Base-by-base conservation (phyloP, 2,888 invertebrate genomes). In the Scaptomyza reducta region DNA sequence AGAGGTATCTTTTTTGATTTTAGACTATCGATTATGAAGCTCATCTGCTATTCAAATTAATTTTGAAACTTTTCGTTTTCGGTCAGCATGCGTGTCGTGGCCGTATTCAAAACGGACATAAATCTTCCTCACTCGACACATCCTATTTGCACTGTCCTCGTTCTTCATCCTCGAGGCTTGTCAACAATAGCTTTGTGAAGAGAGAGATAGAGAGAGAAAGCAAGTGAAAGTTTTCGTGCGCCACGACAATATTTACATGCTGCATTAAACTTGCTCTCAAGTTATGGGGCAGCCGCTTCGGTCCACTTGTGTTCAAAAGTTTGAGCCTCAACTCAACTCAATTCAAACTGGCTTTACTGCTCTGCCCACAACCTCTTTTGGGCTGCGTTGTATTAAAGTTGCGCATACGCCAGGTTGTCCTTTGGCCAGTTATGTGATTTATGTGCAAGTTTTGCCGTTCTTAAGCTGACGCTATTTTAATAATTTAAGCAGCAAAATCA, bases 221-320 rank as follows among this genome's bases (percentile, higher is more conserved):
- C 69, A 44, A 83, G 71, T 85, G 81, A 87, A 81, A 81, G 86
- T 87, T 82, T 86, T 86, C 70, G 59, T 82, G 79, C 65, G 79
- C 79, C 86, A 82, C 72, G 86, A 64, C 88, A 88, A 83, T 88
- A 83, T 83, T 83, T 86, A 83, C 82, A 88, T 86, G 88, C 80
- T 79, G 87, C 82, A 83, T 83, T 83, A 88, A 83, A 86, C 82
- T 88, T 87, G 82, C 77, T 67, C 60, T 49, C 65, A 67, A 77
- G 85, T 77, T 81, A 67, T 67, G 70, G 41, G 42, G 25, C 22
- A 29, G 53, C 58, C 56, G 51, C n/a, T 56, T 62, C 47, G 60
- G 60, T 47, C 57, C 53, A 75, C 63, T 73, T 73, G 62, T 41
- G 62, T 55, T 46, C 53, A 67, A 84, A 40, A 87, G 74, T 71